Evolutionary conservation across 1,140 invertebrate species (phyloP).

Genomic region (Schlechtendalia chinensis): DNA sequence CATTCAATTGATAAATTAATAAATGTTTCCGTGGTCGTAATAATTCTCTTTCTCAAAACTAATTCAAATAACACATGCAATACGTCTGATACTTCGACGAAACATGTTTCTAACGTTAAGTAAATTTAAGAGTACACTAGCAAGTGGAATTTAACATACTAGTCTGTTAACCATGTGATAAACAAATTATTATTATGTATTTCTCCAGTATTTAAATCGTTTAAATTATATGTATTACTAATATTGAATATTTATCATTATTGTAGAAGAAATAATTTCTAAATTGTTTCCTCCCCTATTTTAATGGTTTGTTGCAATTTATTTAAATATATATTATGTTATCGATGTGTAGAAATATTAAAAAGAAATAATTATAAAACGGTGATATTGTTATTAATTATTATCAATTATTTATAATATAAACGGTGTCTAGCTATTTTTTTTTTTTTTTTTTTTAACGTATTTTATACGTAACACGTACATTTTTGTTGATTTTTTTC

Average conservation of each 20-base stretch:
- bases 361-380: conserved; percentile 10
- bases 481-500: too few species aligned
- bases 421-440: background rate
- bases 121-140: conserved; percentile 25
- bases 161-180: conserved; percentile 48
- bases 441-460: background rate
- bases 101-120: background rate
- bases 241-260: background rate
- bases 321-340: conserved; percentile 8
- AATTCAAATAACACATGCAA: background rate
- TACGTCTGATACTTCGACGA: background rate
- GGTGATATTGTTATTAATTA: background rate
- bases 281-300: background rate
- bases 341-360: background rate
- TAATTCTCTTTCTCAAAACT: background rate
- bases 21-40: background rate
- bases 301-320: conserved; percentile 10
- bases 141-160: conserved; percentile 43
- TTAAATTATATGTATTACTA: background rate
- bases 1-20: conserved; percentile 57
- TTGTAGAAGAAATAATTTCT: conserved; percentile 3
- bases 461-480: too few species aligned
- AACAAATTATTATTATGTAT: conserved; percentile 15
- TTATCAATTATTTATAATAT: too few species aligned
- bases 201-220: conserved; percentile 8